A percentile compares a stretch with the other conserved stretches of the same genome.
Conservation (phyloP, 2,888 invertebrate species). For the Rhamnusium bicolor region DNA sequence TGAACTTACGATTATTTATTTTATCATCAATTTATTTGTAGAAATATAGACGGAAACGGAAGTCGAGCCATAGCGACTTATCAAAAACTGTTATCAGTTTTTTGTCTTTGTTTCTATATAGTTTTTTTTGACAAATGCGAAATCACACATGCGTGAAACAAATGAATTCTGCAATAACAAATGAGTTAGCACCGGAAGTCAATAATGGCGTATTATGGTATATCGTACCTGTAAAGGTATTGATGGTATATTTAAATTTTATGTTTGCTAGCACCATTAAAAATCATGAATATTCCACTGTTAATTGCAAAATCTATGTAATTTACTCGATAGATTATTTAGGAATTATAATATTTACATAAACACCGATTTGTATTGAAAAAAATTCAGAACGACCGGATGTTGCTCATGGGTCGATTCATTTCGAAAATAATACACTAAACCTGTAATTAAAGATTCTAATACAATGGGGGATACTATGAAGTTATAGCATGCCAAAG, state of each 20-base stretch:
- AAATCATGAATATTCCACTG: slow-evolving; percentile 52
- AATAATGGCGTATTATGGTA: slow-evolving; percentile 62
- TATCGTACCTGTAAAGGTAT: slow-evolving; percentile 34
- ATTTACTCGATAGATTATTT: slow-evolving; percentile 50
- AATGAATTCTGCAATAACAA: slow-evolving; percentile 69
- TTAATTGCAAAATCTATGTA: slow-evolving; percentile 51
- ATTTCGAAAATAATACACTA: slow-evolving; percentile 31
- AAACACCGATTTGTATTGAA: slow-evolving; percentile 47
- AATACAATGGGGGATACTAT: neutral
- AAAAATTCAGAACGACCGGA: slow-evolving; percentile 44
- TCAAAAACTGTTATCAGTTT: slow-evolving; percentile 64
- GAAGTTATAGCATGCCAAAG: neutral
- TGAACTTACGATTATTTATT: slow-evolving; percentile 61
- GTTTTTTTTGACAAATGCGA: slow-evolving; percentile 62
- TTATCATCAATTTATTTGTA: slow-evolving; percentile 56
- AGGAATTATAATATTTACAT: slow-evolving; percentile 47
- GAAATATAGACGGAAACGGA: slow-evolving; percentile 64
- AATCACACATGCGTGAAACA: slow-evolving; percentile 68
- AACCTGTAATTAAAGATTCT: neutral
- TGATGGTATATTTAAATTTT: slow-evolving; percentile 49
- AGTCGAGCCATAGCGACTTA: slow-evolving; percentile 59
- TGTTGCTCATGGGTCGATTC: slow-evolving; percentile 36
- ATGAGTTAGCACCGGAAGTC: slow-evolving; percentile 67
- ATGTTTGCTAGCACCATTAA: slow-evolving; percentile 48
- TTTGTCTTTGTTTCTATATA: slow-evolving; percentile 64